phyloP scores from a whole-genome alignment of 1,140 invertebrate genomes.

The Stegodyphus dumicola region DNA sequence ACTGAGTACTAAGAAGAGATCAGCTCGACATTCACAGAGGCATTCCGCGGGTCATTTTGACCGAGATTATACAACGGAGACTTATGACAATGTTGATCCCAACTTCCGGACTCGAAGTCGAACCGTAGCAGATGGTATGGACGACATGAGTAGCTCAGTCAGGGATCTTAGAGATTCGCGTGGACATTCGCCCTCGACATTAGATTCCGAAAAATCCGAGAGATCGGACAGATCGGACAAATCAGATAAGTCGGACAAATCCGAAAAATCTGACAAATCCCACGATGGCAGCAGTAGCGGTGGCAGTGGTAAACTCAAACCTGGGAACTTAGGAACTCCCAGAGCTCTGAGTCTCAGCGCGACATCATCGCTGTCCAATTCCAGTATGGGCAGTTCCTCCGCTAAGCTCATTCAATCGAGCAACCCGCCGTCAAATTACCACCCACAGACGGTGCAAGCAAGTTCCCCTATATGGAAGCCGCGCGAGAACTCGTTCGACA shows the following conservation, averaged over 20 bases:
- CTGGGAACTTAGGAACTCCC: conserved; percentile 66
- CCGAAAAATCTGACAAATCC: conserved; percentile 17
- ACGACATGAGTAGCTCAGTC: conserved; percentile 63
- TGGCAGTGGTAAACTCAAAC: conserved; percentile 61
- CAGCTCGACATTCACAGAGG: conserved; percentile 75
- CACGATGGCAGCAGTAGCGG: conserved; percentile 62
- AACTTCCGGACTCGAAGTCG: conserved; percentile 86
- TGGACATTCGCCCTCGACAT: conserved; percentile 36
- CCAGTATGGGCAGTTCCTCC: conserved; percentile 88
- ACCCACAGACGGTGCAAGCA: conserved; percentile 81
- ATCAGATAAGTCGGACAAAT: conserved; percentile 72
- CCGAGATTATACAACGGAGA: conserved; percentile 66
- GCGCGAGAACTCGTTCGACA: conserved; percentile 74
- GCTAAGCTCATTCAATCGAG: conserved; percentile 93
- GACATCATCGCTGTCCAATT: conserved; percentile 91
- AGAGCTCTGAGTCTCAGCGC: conserved; percentile 84
- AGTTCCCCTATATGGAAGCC: conserved; percentile 92
- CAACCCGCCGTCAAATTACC: conserved; percentile 89
- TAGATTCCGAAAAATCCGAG: conserved; percentile 30
- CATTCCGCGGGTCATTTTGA: conserved; percentile 91
- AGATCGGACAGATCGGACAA: conserved; percentile 55
- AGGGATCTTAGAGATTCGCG: not conserved
- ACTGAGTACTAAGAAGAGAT: conserved; percentile 76
- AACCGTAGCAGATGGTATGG: conserved; percentile 82
- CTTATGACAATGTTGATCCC: conserved; percentile 78